Conservation (phyloP, 2,113 vertebrate genomes). For the Micronycteris hirsuta region DNA sequence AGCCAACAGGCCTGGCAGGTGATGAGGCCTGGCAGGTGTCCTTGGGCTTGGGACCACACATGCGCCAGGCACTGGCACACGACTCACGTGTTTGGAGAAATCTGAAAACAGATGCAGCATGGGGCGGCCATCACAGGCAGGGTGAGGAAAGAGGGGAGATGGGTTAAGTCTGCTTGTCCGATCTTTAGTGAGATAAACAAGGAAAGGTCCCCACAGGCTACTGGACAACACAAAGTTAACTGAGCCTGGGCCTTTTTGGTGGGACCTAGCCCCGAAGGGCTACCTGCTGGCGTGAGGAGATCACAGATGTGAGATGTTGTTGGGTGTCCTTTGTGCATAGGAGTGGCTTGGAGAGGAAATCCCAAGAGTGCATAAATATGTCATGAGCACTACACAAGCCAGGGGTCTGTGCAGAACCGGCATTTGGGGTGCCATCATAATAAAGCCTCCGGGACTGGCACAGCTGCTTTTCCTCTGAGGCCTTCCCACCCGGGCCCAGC, state of each 20-base stretch:
- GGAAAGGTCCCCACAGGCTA: background rate
- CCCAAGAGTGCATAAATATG: too few relatives aligned
- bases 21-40: background rate
- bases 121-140: too few relatives aligned
- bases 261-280: background rate
- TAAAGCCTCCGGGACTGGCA: rapidly evolving
- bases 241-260: background rate
- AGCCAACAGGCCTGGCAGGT: too few relatives aligned
- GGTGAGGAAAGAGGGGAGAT: background rate
- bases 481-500: background rate
- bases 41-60: background rate
- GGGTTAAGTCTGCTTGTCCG: background rate
- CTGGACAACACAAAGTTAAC: background rate
- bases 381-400: background rate
- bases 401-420: background rate
- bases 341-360: background rate
- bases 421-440: too few relatives aligned
- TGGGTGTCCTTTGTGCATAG: background rate
- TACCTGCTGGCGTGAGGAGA: background rate
- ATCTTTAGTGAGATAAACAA: background rate
- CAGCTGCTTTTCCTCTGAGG: background rate
- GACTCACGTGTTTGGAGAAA: background rate
- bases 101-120: background rate
- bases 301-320: background rate
- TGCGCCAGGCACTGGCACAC: too few relatives aligned